phyloP scores from a whole-genome alignment of 2,888 invertebrate species.

The Tupiocoris notatus region DNA sequence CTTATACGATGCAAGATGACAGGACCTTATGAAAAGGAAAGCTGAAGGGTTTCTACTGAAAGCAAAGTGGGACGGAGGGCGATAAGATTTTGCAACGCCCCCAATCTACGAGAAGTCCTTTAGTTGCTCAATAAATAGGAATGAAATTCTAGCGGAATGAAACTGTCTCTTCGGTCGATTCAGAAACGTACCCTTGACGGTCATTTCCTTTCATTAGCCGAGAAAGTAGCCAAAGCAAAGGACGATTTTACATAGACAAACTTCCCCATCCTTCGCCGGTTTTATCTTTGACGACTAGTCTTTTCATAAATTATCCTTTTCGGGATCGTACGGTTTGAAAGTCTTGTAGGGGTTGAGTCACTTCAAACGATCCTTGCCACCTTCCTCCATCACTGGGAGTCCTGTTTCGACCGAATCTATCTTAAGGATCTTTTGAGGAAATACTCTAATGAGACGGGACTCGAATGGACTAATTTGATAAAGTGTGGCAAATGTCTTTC shows the following conservation, averaged over 20 bases:
- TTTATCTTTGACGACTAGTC: constrained; percentile 39
- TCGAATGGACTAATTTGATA: constrained; percentile 23
- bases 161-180: background rate
- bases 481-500: constrained; percentile 36
- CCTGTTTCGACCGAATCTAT: background rate
- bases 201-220: constrained; percentile 38
- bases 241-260: constrained; percentile 38
- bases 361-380: constrained; percentile 32
- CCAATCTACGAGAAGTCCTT: constrained; percentile 21
- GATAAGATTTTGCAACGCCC: constrained; percentile 29
- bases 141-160: constrained; percentile 5
- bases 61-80: constrained; percentile 11
- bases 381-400: background rate
- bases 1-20: constrained; percentile 26
- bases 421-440: background rate
- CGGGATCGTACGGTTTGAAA: background rate
- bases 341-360: background rate
- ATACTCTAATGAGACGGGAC: background rate
- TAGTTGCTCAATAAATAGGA: constrained; percentile 34
- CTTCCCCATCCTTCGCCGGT: constrained; percentile 11
- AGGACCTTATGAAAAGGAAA: constrained; percentile 12
- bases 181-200: background rate
- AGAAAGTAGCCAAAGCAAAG: constrained; percentile 2
- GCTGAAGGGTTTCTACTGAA: background rate
- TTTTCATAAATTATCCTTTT: constrained; percentile 36